A percentile compares a stretch with the other conserved stretches of the same genome.
Conservation (phyloP, 2,888 invertebrate species). For the Thereva nobilitata region DNA sequence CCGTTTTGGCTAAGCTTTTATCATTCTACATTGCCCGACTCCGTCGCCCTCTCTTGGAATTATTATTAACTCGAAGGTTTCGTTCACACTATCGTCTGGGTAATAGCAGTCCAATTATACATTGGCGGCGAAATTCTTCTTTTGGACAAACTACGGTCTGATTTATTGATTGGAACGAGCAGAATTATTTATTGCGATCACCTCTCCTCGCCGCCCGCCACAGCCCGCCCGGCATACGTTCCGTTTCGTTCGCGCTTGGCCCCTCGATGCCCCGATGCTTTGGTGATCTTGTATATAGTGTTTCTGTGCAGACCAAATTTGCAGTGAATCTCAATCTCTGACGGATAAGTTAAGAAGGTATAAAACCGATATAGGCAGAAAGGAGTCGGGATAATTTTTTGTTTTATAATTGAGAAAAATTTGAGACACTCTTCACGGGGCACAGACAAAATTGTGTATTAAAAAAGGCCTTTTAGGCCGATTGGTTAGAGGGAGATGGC, state of each 20-base stretch:
- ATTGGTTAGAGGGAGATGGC: too few relatives aligned
- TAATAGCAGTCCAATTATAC: slow-evolving; percentile 33
- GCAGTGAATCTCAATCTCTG: too few relatives aligned
- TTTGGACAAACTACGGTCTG: slow-evolving; percentile 17
- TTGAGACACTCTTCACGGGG: slow-evolving; percentile 31
- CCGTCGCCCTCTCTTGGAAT: background rate
- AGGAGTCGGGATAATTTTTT: background rate
- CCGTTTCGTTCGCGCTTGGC: too few relatives aligned
- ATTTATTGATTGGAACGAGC: slow-evolving; percentile 34
- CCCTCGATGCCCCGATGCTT: too few relatives aligned
- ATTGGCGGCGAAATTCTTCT: slow-evolving; percentile 26
- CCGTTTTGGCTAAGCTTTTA: background rate
- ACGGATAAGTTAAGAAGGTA: too few relatives aligned
- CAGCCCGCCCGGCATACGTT: too few relatives aligned
- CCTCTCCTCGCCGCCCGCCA: background rate
- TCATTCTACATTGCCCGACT: background rate
- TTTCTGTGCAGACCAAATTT: too few relatives aligned
- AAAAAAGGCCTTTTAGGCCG: too few relatives aligned
- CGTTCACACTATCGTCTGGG: slow-evolving; percentile 22
- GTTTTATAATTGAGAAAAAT: slow-evolving; percentile 33
- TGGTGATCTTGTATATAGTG: too few relatives aligned
- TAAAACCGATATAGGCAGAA: too few relatives aligned
- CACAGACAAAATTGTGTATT: background rate
- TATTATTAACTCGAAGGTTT: slow-evolving; percentile 20
- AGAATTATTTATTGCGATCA: slow-evolving; percentile 30